Conservation (phyloP, 2,797 vertebrate genomes). For the Uromys caudimaculatus region DNA sequence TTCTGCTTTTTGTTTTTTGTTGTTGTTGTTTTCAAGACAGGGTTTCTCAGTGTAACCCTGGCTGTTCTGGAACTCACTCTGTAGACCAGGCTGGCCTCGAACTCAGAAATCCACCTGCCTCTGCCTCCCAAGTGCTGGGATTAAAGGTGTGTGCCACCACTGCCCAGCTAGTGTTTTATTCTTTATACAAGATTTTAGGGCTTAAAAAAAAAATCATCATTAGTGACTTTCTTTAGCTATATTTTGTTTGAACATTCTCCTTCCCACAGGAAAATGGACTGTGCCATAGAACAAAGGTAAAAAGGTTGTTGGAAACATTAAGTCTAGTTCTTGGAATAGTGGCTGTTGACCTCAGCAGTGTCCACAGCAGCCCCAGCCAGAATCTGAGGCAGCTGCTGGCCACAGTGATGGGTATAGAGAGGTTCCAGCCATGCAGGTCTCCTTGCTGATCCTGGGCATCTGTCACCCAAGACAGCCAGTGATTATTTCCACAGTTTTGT, state of each 20-base stretch:
- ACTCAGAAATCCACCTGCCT: too few relatives aligned
- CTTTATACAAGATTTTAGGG: constrained; percentile 42
- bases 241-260: constrained; percentile 22
- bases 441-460: constrained; percentile 18
- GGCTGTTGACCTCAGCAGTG: neutral
- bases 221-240: constrained; percentile 17
- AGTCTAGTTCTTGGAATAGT: neutral
- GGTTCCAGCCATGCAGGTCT: neutral
- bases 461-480: constrained; percentile 59
- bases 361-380: neutral
- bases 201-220: neutral
- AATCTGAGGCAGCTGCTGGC: neutral
- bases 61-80: too few relatives aligned
- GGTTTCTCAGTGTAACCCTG: too few relatives aligned
- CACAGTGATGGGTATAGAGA: neutral
- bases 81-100: too few relatives aligned
- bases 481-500: constrained; percentile 72
- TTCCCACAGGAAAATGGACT: constrained; percentile 24
- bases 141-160: too few relatives aligned
- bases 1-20: too few relatives aligned
- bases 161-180: constrained; percentile 38
- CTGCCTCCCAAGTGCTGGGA: too few relatives aligned
- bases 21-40: too few relatives aligned
- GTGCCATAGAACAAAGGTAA: neutral
- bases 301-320: neutral